phyloP scores from a whole-genome alignment of 2,113 vertebrate genomes.

The Actenoides hombroni region DNA sequence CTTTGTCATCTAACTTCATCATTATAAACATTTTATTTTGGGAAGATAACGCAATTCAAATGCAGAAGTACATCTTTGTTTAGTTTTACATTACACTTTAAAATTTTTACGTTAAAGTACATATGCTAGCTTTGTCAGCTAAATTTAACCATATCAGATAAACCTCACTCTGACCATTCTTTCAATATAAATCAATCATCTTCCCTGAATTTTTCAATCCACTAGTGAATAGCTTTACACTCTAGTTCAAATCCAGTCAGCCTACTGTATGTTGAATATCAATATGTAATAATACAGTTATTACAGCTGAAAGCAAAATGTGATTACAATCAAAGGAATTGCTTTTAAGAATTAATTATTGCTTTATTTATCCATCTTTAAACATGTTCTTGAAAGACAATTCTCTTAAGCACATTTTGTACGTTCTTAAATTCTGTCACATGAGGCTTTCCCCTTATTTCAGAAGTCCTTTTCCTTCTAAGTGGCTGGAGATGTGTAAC shows the following conservation, averaged over 20 bases:
- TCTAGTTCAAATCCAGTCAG: background rate
- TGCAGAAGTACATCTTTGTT: background rate
- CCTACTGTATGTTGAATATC: background rate
- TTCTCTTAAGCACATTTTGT: background rate
- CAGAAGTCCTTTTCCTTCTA: background rate
- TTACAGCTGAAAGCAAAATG: background rate
- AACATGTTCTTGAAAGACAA: background rate
- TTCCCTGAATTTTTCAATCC: background rate
- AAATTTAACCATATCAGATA: background rate
- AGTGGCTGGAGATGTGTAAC: background rate
- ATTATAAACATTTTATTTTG: background rate
- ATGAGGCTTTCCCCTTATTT: background rate
- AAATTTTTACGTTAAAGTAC: background rate
- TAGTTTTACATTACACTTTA: background rate
- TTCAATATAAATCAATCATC: background rate
- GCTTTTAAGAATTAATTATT: background rate
- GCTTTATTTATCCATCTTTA: background rate
- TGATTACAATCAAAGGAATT: background rate
- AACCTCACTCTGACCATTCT: background rate
- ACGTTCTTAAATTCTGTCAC: background rate
- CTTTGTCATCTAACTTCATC: background rate
- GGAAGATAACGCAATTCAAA: background rate
- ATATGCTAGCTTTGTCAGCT: background rate
- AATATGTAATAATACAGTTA: background rate
- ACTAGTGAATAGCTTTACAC: background rate